Evolutionary conservation across 1,140 invertebrate genomes (phyloP).

Genomic region (Belonocnema kinseyi): DNA sequence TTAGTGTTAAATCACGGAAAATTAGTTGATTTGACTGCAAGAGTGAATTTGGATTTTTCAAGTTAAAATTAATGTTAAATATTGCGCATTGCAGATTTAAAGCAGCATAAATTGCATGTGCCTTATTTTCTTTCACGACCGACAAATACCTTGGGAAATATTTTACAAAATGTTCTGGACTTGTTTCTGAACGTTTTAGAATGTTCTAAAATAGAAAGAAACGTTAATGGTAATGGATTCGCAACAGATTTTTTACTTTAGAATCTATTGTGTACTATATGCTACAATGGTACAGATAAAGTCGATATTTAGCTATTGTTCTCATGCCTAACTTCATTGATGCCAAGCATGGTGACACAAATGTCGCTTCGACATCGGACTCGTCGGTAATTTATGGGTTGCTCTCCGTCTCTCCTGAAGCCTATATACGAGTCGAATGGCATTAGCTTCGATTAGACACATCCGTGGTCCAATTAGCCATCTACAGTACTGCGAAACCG

Average conservation of each 20-base stretch:
- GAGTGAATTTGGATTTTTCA: no score
- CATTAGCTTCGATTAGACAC: slow-evolving; percentile 50
- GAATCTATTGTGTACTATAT: no score
- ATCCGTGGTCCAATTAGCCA: slow-evolving; percentile 49
- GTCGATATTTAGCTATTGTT: neutral
- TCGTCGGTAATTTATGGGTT: slow-evolving; percentile 54
- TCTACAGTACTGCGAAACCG: slow-evolving; percentile 28
- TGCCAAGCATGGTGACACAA: slow-evolving; percentile 34
- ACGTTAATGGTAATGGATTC: neutral
- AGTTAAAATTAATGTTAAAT: no score
- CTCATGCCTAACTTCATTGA: slow-evolving; percentile 45
- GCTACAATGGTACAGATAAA: no score
- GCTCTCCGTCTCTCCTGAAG: slow-evolving; percentile 32
- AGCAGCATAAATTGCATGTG: no score
- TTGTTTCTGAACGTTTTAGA: no score
- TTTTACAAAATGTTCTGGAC: no score
- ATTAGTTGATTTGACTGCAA: no score
- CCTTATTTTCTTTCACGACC: no score
- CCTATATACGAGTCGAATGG: slow-evolving; percentile 42
- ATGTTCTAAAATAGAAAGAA: neutral
- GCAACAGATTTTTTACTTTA: slow-evolving; percentile 1
- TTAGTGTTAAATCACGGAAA: no score
- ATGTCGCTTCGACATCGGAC: slow-evolving; percentile 31
- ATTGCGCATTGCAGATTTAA: no score
- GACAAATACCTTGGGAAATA: no score